Conservation (phyloP, 35 echinoderm and acorn worm species). For the Patiria miniata region DNA sequence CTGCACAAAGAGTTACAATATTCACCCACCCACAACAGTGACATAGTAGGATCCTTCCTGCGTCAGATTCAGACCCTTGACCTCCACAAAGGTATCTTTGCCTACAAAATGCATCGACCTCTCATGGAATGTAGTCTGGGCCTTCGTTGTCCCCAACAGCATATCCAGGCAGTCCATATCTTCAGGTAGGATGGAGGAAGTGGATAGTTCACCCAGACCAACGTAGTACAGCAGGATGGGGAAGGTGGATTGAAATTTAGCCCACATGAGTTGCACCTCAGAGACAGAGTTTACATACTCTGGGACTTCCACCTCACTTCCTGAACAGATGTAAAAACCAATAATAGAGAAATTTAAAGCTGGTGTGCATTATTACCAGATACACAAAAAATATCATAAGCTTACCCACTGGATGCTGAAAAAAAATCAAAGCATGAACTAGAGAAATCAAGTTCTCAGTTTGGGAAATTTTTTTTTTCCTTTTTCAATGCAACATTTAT, state of each 20-base stretch:
- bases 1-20: too few relatives aligned
- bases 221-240: conserved; percentile 36
- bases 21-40: conserved; percentile 39
- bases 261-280: conserved; percentile 16
- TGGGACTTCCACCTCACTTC: not conserved
- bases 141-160: not conserved
- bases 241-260: conserved; percentile 6
- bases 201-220: not conserved
- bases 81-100: conserved; percentile 23
- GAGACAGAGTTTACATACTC: conserved; percentile 24
- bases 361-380: too few relatives aligned
- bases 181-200: not conserved
- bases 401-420: too few relatives aligned
- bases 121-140: not conserved
- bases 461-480: too few relatives aligned
- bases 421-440: too few relatives aligned
- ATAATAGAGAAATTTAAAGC: not conserved
- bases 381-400: too few relatives aligned
- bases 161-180: not conserved
- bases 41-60: conserved; percentile 20
- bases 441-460: too few relatives aligned
- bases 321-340: not conserved
- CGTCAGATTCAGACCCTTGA: conserved; percentile 10
- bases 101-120: conserved; percentile 20
- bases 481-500: too few relatives aligned